Evolutionary conservation across 2,797 vertebrate species (phyloP).

Genomic region (Bradypodion ventrale): DNA sequence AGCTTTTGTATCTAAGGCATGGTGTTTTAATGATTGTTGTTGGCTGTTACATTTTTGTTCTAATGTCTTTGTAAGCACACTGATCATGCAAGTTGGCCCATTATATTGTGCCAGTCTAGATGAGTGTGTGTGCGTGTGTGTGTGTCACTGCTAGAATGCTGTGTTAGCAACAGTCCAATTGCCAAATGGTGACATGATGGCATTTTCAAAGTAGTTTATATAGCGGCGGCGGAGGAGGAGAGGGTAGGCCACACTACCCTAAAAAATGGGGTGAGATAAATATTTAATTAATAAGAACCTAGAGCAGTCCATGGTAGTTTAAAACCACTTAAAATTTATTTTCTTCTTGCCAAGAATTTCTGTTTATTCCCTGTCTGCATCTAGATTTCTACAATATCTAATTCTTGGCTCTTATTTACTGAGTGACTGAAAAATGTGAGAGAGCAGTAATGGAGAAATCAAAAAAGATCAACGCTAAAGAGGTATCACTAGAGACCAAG

Average conservation of each 20-base stretch:
- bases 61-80: background rate
- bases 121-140: too few relatives aligned
- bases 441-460: too few relatives aligned
- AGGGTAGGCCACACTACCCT: background rate
- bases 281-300: background rate
- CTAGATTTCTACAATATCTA: too few relatives aligned
- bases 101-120: background rate
- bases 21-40: background rate
- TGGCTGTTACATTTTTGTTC: background rate
- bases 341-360: background rate
- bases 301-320: background rate
- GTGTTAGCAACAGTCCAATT: background rate
- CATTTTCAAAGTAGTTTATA: background rate
- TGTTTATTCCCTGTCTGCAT: too few relatives aligned
- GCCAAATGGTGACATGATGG: background rate
- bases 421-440: too few relatives aligned
- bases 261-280: background rate
- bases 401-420: too few relatives aligned
- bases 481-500: too few relatives aligned
- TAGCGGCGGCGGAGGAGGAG: background rate
- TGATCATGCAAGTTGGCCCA: too few relatives aligned
- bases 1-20: background rate
- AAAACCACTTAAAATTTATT: background rate
- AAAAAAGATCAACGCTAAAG: too few relatives aligned
- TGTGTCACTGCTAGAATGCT: background rate